Percentiles rank a stretch among this genome's conserved stretches.
Evolutionary conservation across 2,888 invertebrate genomes (phyloP).

Genomic region (Stratiomys singularior): DNA sequence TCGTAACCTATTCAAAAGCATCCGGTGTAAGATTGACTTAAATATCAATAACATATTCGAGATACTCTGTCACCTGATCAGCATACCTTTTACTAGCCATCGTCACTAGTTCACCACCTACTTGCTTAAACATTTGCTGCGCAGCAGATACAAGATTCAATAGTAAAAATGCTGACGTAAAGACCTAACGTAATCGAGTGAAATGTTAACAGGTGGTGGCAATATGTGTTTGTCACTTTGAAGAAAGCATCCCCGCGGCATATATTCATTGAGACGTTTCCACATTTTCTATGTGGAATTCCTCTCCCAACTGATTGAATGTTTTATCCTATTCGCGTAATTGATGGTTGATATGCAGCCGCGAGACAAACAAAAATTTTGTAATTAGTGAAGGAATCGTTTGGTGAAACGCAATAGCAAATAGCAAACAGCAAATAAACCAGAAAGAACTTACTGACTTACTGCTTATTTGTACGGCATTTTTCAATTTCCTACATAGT

Average conservation of each 20-base stretch:
- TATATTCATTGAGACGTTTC: no score
- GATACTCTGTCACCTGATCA: constrained; percentile 6
- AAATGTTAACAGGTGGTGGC: background rate
- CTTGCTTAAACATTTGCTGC: background rate
- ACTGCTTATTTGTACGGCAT: no score
- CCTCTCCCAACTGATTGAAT: no score
- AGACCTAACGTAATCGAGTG: constrained; percentile 4
- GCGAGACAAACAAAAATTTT: no score
- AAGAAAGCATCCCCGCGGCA: background rate
- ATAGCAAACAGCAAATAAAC: no score
- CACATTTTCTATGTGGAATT: no score
- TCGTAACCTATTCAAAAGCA: background rate
- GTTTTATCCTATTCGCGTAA: no score
- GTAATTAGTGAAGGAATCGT: no score
- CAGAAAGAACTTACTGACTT: no score
- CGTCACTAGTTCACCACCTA: background rate
- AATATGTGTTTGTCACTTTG: background rate
- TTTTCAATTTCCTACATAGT: no score
- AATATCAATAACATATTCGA: background rate
- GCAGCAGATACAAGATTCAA: background rate
- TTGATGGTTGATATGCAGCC: no score
- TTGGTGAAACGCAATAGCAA: no score
- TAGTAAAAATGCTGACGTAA: background rate
- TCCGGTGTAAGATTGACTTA: background rate
- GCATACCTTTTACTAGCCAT: background rate